Evolutionary conservation across 1,140 invertebrate genomes (phyloP).

Genomic region (Ptiloglossa arizonensis): DNA sequence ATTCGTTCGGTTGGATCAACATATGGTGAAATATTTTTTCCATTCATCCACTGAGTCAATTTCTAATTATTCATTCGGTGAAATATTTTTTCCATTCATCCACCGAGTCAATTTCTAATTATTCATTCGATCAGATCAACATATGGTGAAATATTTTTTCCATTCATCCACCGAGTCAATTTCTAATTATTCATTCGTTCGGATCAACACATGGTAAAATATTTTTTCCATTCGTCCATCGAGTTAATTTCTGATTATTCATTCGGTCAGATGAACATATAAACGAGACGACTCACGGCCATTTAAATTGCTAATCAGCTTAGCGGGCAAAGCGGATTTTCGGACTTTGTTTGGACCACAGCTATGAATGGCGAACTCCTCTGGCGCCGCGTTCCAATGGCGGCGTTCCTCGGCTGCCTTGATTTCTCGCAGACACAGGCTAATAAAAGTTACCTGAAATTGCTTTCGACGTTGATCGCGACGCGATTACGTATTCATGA

Average conservation of each 20-base stretch:
- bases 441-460: slow-evolving; percentile 37
- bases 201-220: no score
- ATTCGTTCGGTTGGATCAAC: no score
- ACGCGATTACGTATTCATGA: slow-evolving; percentile 35
- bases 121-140: no score
- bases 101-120: no score
- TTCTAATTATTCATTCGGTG: no score
- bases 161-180: no score
- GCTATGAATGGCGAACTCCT: slow-evolving; percentile 2
- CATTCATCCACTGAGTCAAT: no score
- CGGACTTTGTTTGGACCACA: not conserved
- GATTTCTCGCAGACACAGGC: not conserved
- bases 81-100: no score
- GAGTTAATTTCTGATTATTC: slow-evolving; percentile 26
- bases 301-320: slow-evolving; percentile 41
- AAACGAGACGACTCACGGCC: slow-evolving; percentile 5
- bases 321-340: slow-evolving; percentile 31
- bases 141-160: no score
- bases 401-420: no score
- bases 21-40: no score
- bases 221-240: not conserved
- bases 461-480: slow-evolving; percentile 29
- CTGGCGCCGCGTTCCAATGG: not conserved
- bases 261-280: slow-evolving; percentile 1
- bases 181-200: no score